Conservation (phyloP, 2,888 invertebrate species). For the Epiblema foenella region DNA sequence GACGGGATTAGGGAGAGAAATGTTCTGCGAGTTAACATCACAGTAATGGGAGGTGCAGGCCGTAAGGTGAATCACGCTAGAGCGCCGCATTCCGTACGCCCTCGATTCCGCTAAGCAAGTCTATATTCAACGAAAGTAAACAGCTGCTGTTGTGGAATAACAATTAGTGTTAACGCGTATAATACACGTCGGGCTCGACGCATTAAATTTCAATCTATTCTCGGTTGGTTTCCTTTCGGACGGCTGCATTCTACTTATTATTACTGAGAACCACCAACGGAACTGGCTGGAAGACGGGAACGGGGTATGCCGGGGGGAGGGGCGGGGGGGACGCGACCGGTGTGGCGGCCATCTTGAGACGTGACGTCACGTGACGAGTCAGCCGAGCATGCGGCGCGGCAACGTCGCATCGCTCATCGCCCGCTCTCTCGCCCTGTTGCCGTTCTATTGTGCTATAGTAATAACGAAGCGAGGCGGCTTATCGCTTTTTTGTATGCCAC, state of each 20-base stretch:
- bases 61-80: conserved; percentile 64
- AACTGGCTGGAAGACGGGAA: conserved; percentile 77
- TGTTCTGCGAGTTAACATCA: conserved; percentile 26
- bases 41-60: conserved; percentile 44
- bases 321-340: conserved; percentile 68
- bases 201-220: conserved; percentile 83
- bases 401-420: conserved; percentile 69
- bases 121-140: conserved; percentile 82
- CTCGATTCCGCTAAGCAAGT: conserved; percentile 69
- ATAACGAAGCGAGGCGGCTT: conserved; percentile 66
- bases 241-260: conserved; percentile 81
- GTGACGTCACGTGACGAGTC: conserved; percentile 85
- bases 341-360: conserved; percentile 84
- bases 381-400: conserved; percentile 78
- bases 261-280: conserved; percentile 73
- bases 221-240: conserved; percentile 80
- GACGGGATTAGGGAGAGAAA: conserved; percentile 19
- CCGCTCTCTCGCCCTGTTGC: conserved; percentile 68
- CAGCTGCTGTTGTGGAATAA: conserved; percentile 79
- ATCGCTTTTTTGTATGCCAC: conserved; percentile 75
- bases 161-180: conserved; percentile 74
- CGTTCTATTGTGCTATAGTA: conserved; percentile 77
- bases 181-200: conserved; percentile 68
- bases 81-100: conserved; percentile 59
- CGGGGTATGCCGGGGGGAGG: conserved; percentile 39